Base-by-base conservation (phyloP, 2,797 vertebrate species). In the Urocyon cinereoargenteus region DNA sequence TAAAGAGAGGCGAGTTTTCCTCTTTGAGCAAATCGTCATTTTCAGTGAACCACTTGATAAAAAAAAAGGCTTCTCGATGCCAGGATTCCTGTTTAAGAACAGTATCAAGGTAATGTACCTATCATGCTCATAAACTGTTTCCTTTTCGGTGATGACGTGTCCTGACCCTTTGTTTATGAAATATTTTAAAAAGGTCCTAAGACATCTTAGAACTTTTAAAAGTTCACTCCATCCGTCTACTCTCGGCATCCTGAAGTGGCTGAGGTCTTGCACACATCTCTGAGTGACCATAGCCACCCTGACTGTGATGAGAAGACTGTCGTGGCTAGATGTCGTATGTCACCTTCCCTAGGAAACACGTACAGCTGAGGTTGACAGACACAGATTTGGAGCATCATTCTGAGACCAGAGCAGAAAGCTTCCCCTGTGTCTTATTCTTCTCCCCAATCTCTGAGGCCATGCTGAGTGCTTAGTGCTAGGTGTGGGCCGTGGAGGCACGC, bases 21-120 rank as follows among this genome's bases (percentile, higher is more conserved):
- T 99, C 90, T 99, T 99, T 85, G 99, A 99, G 98, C 99, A 99
- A 99, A 99, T 99, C 84, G 99, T 99, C 97, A 99, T 99, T 98
- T 99, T 99, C 98, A 99, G 99, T 66, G 99, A 99, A 98, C 99
- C 99, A 18, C 99, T 99, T 82, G 99, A 99, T 98, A 99, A 99
- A 98, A 99, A 99, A 98, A 99, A 99, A 98, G 99, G 99, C 95
- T 99, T 99, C 99, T 99, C 99, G 86, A 99, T 99, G 99, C 99
- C 99, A 0, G 99, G 99, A 94, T 99, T 99, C 98, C 99, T 99
- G 91, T 99, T 99, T 98, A 99, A 99, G 98, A 99, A 99, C 98
- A 99, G 99, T 97, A 99, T 99, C 98, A 99, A 99, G 99, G 99
- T 99, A 99, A 98, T 40, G 94, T 78, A 18, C 28, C 62, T 1